phyloP scores from a whole-genome alignment of 2,797 vertebrate species.

The Microctenopoma steveboyesi region DNA sequence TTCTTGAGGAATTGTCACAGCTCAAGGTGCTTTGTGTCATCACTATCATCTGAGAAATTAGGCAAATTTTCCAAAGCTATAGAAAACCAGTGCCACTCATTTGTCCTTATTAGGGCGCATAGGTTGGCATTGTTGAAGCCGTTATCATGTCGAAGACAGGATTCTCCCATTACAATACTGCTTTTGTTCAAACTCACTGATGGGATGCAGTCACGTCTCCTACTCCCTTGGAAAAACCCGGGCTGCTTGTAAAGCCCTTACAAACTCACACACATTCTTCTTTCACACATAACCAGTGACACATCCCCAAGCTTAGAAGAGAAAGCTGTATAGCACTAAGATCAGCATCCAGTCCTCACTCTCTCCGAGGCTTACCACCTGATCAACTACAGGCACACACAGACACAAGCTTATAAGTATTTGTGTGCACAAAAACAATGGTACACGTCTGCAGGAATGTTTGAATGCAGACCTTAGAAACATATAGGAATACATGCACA shows the following conservation, averaged over 20 bases:
- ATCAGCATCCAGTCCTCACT: conserved; percentile 35
- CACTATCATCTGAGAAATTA: conserved; percentile 50
- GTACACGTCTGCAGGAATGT: conserved; percentile 22
- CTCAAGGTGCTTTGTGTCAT: conserved; percentile 67
- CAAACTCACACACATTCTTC: conserved; percentile 21
- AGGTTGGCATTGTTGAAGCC: conserved; percentile 45
- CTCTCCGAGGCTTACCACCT: conserved; percentile 41
- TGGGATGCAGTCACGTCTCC: conserved; percentile 50
- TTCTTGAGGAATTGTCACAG: conserved; percentile 28
- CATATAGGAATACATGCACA: conserved; percentile 25
- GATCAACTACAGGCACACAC: conserved; percentile 24
- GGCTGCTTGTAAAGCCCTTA: conserved; percentile 35
- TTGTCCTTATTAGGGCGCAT: conserved; percentile 43
- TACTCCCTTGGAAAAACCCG: conserved; percentile 43
- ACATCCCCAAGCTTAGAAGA: conserved; percentile 51
- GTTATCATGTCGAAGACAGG: conserved; percentile 62
- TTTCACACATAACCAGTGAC: conserved; percentile 7
- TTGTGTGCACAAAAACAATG: conserved; percentile 1
- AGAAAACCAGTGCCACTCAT: conserved; percentile 39
- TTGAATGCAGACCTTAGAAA: conserved; percentile 16
- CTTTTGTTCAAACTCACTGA: conserved; percentile 58
- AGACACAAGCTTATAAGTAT: conserved; percentile 11
- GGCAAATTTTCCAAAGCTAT: conserved; percentile 47
- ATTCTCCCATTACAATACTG: conserved; percentile 52
- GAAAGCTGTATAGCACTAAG: conserved; percentile 66